A percentile compares a stretch with the other conserved stretches of the same genome.
phyloP scores from a whole-genome alignment of 2,113 vertebrate species.

The Heterochromis multidens region DNA sequence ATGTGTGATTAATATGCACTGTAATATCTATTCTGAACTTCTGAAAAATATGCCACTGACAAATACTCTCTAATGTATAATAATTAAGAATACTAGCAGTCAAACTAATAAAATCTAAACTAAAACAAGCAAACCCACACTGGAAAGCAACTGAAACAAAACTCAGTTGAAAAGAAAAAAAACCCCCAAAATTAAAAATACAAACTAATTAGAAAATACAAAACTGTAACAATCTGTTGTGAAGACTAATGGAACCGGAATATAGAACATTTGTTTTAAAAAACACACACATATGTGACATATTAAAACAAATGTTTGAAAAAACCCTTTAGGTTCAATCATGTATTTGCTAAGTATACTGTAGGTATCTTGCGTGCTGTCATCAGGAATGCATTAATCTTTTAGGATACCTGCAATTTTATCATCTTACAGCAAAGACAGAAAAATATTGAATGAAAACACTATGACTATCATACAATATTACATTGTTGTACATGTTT shows the following conservation, averaged over 20 bases:
- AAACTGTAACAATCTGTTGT: background rate
- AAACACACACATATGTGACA: background rate
- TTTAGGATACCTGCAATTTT: background rate
- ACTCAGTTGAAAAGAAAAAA: too few species aligned
- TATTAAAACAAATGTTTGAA: background rate
- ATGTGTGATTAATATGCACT: background rate
- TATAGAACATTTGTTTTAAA: background rate
- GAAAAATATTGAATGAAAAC: background rate
- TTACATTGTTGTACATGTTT: background rate
- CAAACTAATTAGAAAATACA: background rate
- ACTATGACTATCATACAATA: background rate
- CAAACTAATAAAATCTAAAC: too few species aligned
- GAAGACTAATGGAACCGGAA: too few species aligned
- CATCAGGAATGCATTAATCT: background rate
- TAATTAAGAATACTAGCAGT: too few species aligned
- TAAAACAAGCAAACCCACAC: too few species aligned
- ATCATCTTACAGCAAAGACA: background rate
- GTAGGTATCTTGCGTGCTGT: background rate
- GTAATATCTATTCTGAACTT: too few species aligned
- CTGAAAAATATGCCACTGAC: too few species aligned
- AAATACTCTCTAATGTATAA: too few species aligned
- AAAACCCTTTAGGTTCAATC: background rate
- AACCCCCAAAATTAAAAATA: fast-evolving
- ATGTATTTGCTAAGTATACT: background rate
- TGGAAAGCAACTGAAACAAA: too few species aligned